phyloP scores from a whole-genome alignment of 2,113 vertebrate species.

The Petrocephalus zakoni region DNA sequence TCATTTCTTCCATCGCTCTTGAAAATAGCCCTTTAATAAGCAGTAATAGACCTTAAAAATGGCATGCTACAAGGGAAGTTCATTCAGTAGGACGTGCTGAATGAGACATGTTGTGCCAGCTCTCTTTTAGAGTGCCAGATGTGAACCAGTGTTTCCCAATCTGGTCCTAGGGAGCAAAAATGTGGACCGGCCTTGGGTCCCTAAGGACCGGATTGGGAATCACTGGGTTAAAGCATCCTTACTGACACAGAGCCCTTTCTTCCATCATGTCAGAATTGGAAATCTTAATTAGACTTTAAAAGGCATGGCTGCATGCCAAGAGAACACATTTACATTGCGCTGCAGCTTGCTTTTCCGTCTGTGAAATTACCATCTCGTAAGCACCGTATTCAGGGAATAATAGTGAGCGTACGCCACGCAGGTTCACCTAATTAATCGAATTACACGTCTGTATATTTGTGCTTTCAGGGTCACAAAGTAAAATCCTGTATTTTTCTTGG shows the following conservation, averaged over 20 bases:
- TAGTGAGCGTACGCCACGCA: not conserved
- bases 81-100: not conserved
- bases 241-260: not conserved
- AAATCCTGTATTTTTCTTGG: not conserved
- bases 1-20: not conserved
- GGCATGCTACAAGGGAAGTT: not conserved
- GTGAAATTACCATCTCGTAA: slow-evolving; percentile 23
- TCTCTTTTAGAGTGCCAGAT: not conserved
- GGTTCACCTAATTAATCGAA: slow-evolving; percentile 12
- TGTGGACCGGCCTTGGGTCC: too few relatives aligned
- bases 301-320: not conserved
- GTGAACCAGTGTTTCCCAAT: not conserved
- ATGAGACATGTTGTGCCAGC: not conserved
- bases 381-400: slow-evolving; percentile 10
- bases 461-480: not conserved
- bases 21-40: not conserved
- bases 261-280: not conserved
- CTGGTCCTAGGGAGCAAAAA: too few relatives aligned
- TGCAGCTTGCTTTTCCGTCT: slow-evolving; percentile 15
- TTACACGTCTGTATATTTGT: not conserved
- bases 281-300: slow-evolving; percentile 19
- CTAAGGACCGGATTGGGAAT: too few relatives aligned
- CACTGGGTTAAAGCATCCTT: not conserved
- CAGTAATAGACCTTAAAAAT: not conserved
- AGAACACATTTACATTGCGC: slow-evolving; percentile 14